Base-by-base conservation (phyloP, 2,888 invertebrate species). In the Synergus laeviventris region DNA sequence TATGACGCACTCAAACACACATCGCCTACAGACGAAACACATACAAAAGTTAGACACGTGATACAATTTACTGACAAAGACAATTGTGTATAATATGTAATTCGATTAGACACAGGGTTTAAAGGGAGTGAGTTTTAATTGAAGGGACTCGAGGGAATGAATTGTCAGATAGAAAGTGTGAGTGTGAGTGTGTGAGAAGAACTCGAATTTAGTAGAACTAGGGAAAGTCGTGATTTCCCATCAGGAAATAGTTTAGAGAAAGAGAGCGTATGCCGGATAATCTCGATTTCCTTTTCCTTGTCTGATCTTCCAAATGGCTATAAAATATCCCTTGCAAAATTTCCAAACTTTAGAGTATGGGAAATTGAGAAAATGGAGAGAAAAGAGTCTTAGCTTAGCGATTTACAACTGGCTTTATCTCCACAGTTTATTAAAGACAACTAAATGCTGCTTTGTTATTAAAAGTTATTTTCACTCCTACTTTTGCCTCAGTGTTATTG, bases 401-500 rank as follows among this genome's bases (percentile, higher is more conserved):
- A 73, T 76, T 42, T 18, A 49, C 39, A 56, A 59, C 8, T 39
- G 45, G 14, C 62, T n/a, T 70, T 42, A 42, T 62, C 36, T 70
- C 39, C 70, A 59, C 18, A 9, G 73, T n/a, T 54, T 54, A 54
- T 54, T n/a, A 54, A 54, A 54, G 18, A 56, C 12, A 21, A 56
- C 4, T 12, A 56, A 56, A 56, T 11, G 21, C 56, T 56, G 21
- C 42, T 73, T 62, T 62, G 61, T 76, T 62, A 73, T 54, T 74
- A 59, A 18, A 59, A 62, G 3, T 66, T 49, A 66, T 70, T 70
- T 70, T 45, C 70, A 21, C 45, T 36, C 31, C 45, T 49, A 70
- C 70, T 70, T 62, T 39, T 60, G 45, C 62, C 42, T 76, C 74
- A 62, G 74, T 78, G 75, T 78, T 64, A 66, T 61, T 74, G 60